A percentile compares a stretch with the other conserved stretches of the same genome.
Conservation (phyloP, 2,888 invertebrate species). For the Aricia artaxerxes region DNA sequence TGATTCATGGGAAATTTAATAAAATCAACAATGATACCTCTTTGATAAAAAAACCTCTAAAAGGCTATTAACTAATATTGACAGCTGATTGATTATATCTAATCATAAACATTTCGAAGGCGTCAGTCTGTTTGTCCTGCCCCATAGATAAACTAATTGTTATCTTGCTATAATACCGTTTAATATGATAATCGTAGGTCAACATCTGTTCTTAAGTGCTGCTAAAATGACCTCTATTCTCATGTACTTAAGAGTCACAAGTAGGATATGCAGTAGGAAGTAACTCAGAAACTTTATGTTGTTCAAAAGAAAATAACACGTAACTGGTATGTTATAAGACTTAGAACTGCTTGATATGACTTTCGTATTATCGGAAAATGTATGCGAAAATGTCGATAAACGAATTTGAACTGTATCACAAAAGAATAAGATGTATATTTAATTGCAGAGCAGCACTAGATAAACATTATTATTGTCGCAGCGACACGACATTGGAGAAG, state of each 20-base stretch:
- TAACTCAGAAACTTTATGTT: neutral
- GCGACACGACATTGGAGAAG: conserved; percentile 54
- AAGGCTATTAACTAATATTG: neutral
- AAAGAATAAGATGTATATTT: conserved; percentile 21
- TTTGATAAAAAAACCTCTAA: neutral
- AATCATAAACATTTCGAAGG: conserved; percentile 2
- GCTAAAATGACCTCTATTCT: neutral
- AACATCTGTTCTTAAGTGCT: neutral
- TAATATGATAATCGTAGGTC: conserved; percentile 26
- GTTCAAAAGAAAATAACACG: neutral
- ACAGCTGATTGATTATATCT: conserved; percentile 9
- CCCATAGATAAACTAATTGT: conserved; percentile 23
- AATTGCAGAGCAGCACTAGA: conserved; percentile 26
- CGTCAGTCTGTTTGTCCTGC: neutral
- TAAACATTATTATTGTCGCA: conserved; percentile 45
- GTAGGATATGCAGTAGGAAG: neutral
- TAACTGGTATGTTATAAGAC: neutral
- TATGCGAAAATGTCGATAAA: neutral
- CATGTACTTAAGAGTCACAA: neutral
- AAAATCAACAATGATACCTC: neutral
- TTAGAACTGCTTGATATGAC: neutral
- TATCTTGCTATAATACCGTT: conserved; percentile 14
- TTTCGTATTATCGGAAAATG: neutral
- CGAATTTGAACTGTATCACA: conserved; percentile 32
- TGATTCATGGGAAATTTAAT: too few relatives aligned